These are phyloP conservation scores for Hesperia comma DNA, from an alignment of 2,888 invertebrate genomes.

Conservation along the genomic window DNA sequence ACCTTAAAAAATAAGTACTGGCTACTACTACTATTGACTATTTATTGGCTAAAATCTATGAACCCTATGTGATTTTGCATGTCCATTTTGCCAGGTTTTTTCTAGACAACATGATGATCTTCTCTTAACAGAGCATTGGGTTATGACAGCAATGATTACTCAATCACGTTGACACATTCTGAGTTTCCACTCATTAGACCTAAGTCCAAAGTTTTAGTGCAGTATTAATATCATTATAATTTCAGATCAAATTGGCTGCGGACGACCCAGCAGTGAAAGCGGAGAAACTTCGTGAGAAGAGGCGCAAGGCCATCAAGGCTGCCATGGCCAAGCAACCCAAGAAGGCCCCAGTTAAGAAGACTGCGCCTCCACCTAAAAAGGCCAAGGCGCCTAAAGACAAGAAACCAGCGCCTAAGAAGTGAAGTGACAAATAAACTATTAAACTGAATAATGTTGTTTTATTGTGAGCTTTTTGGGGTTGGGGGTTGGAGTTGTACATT, in stretches of 20 bases:
- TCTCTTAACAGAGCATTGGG: slow-evolving; percentile 81
- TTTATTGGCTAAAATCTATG: no score
- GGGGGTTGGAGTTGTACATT: no score
- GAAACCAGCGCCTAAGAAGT: slow-evolving; percentile 18
- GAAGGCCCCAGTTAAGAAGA: slow-evolving; percentile 76
- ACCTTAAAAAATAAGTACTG: no score
- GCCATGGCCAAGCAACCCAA: slow-evolving; percentile 81
- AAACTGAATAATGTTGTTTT: not conserved
- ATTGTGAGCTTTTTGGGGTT: no score
- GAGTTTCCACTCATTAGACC: slow-evolving; percentile 44
- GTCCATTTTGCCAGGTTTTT: no score
- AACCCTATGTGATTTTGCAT: no score
- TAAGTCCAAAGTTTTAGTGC: not conserved
- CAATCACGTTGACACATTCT: slow-evolving; percentile 77
- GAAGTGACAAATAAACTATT: slow-evolving; percentile 27
- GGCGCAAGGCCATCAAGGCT: slow-evolving; percentile 80
- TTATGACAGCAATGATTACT: slow-evolving; percentile 79
- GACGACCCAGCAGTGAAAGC: slow-evolving; percentile 76
- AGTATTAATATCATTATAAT: not conserved
- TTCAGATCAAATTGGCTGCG: slow-evolving; percentile 77
- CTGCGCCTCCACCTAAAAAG: slow-evolving; percentile 71
- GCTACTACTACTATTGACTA: no score
- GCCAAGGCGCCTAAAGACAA: slow-evolving; percentile 47
- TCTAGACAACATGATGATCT: slow-evolving; percentile 64
- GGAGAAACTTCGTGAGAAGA: slow-evolving; percentile 75